These are phyloP conservation scores for Lemur catta DNA, from an alignment of 2,797 vertebrate genomes.

Conservation along the genomic window DNA sequence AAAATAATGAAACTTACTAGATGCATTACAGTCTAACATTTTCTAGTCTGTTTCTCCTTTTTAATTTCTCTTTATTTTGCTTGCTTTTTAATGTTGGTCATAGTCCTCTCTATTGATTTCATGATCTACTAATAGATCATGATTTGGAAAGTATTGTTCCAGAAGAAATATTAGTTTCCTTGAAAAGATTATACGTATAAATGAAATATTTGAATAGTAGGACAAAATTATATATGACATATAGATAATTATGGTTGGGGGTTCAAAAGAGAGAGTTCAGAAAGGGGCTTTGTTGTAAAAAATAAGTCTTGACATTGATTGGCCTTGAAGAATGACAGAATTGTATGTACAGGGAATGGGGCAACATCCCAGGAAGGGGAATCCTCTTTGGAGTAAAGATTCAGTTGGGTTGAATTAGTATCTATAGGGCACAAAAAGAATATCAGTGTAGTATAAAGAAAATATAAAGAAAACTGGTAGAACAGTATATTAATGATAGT, in stretches of 20 bases:
- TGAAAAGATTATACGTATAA: background rate
- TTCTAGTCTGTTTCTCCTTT: background rate
- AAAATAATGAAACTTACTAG: background rate
- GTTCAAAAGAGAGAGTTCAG: background rate
- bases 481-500: background rate
- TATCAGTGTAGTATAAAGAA: background rate
- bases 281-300: background rate
- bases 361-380: background rate
- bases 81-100: background rate
- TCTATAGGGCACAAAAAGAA: background rate
- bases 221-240: background rate
- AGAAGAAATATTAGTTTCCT: background rate
- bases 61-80: background rate
- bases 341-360: background rate
- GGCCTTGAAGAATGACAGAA: background rate
- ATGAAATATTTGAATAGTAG: background rate
- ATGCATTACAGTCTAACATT: background rate
- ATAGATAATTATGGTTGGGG: background rate
- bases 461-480: background rate
- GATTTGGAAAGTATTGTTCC: background rate
- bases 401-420: background rate
- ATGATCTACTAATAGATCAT: background rate
- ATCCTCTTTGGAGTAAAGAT: background rate
- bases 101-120: background rate
- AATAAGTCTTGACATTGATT: background rate